Evolutionary conservation across 2,888 invertebrate genomes (phyloP), one percentile per base, ranked within the genome.

Genomic region (Caenorhabditis sinica): DNA sequence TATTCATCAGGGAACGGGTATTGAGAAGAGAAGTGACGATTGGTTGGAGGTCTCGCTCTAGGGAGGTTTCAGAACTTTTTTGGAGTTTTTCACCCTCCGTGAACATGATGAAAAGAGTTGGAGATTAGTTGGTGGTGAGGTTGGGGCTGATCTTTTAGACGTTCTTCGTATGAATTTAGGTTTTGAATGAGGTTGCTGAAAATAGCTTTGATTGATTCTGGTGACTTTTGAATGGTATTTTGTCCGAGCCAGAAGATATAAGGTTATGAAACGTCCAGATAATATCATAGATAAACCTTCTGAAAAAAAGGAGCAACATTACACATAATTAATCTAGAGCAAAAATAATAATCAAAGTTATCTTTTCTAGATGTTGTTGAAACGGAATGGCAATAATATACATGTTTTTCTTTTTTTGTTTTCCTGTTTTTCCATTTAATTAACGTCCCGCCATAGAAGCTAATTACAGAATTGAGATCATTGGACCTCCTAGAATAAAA

Each of bases 21-120:
- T 68, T 68, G 68, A 69, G 56, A 69, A 43, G 53, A 36, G 56
- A 56, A 69, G 69, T 56, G 56, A 69, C 40, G 68, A 56, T 51
- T 5, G 53, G 28, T 56, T 63, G 63, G 63, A 23, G 63, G 23
- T 63, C 63, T 30, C 20, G 2, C 1, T 17, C 11, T n/a, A 9
- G 30, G 33, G 33, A 56, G 25, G 36, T 60, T 60, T 60, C 36
- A 36, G 36, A 60, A 40, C 60, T 60, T 20, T 60, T 17, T 56
- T 28, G 11, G 17, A 56, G 2, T 28, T 28, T 28, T 56, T 28
- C 51, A 23, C 23, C 51, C 23, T 51, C n/a, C 6, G 2, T 40
- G 40, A 40, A 40, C 40, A 40, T 36, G 33, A 0, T 15, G 11
- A 9, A 28, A 20, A 11, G 36, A 20, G 60, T 33, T n/a, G 20